These are phyloP conservation scores for Strigamia maritima DNA, from an alignment of 2,888 invertebrate species.

Conservation along the genomic window DNA sequence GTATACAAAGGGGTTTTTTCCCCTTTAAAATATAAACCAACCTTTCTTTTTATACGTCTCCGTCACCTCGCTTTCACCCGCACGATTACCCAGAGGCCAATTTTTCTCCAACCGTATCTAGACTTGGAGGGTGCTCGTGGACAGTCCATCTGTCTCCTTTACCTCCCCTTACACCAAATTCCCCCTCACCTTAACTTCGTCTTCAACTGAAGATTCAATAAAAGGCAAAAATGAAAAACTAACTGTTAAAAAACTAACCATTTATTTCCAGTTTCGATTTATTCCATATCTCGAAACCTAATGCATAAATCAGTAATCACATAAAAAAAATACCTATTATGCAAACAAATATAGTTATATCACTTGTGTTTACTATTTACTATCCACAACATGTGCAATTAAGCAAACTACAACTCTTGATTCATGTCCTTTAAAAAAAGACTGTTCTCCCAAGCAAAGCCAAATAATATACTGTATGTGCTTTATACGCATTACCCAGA, in stretches of 20 bases:
- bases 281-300: no score
- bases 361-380: no score
- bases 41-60: constrained; percentile 8
- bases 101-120: constrained; percentile 30
- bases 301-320: no score
- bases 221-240: not conserved
- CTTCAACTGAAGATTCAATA: constrained; percentile 1
- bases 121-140: constrained; percentile 22
- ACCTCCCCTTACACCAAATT: not conserved
- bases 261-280: no score
- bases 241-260: not conserved
- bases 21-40: not conserved
- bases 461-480: no score
- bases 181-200: not conserved
- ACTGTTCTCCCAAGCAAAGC: no score
- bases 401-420: no score
- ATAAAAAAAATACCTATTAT: no score
- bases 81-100: constrained; percentile 34
- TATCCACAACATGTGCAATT: no score
- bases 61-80: constrained; percentile 26
- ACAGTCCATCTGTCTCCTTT: constrained; percentile 32
- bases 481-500: no score
- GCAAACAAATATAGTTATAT: no score
- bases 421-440: no score
- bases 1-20: not conserved